A percentile compares a stretch with the other conserved stretches of the same genome.
Evolutionary conservation across 2,113 vertebrate genomes (phyloP).

Genomic region (Datnioides undecimradiatus): DNA sequence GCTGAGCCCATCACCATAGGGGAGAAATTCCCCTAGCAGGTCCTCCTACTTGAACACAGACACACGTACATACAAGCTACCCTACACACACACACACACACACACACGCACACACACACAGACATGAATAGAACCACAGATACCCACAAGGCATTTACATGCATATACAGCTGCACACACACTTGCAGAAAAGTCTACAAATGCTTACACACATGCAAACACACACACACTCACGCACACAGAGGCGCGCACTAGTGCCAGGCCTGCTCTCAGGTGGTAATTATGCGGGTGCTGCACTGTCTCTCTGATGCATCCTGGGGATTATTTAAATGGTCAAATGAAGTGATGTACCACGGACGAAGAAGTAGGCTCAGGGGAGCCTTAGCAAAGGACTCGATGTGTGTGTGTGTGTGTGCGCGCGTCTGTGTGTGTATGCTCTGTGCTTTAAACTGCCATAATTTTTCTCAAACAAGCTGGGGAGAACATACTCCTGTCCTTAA

Average conservation of each 20-base stretch:
- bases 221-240: neutral
- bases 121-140: neutral
- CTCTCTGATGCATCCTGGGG: conserved; percentile 43
- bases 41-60: neutral
- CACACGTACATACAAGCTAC: neutral
- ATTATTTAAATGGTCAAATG: conserved; percentile 69
- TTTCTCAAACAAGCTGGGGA: conserved; percentile 37
- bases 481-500: conserved; percentile 4
- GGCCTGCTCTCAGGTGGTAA: conserved; percentile 52
- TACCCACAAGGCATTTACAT: neutral
- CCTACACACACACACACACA: neutral
- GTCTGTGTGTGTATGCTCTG: conserved; percentile 7
- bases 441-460: conserved; percentile 25
- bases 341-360: conserved; percentile 54
- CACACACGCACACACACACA: neutral
- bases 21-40: neutral
- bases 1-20: conserved; percentile 5
- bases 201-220: neutral
- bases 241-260: too few relatives aligned
- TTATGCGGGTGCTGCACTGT: conserved; percentile 33
- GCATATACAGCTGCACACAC: neutral
- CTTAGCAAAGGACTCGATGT: conserved; percentile 11
- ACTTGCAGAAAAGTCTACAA: neutral
- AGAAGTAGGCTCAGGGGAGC: conserved; percentile 41
- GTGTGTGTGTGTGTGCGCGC: conserved; percentile 21